phyloP scores from a whole-genome alignment of 64 coral and sea anemone species.

The Cladopsammia gracilis region DNA sequence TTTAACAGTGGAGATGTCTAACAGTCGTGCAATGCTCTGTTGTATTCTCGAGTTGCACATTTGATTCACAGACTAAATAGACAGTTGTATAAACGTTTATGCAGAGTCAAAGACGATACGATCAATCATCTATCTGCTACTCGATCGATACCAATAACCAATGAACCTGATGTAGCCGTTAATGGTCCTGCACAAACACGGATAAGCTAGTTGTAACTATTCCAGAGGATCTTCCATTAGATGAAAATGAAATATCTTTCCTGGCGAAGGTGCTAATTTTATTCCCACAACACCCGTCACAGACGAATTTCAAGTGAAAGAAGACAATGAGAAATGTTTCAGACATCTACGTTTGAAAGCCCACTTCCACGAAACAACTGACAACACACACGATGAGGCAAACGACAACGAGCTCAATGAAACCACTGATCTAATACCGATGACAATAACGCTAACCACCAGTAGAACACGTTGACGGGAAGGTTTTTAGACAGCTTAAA shows the following conservation, averaged over 20 bases:
- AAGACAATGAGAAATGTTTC: conserved; percentile 9
- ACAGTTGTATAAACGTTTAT: neutral
- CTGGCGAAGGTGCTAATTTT: conserved; percentile 27
- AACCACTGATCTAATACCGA: neutral
- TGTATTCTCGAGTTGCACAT: neutral
- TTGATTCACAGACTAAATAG: neutral
- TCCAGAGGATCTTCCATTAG: neutral
- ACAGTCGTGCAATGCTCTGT: neutral
- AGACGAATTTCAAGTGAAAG: neutral
- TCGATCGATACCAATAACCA: neutral
- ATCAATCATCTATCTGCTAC: neutral
- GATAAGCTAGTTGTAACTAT: conserved; percentile 14
- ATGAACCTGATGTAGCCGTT: neutral
- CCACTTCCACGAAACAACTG: neutral
- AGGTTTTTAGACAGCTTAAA: neutral
- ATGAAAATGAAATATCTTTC: conserved; percentile 15
- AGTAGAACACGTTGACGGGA: neutral
- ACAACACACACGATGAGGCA: neutral
- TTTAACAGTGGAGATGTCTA: conserved; percentile 3
- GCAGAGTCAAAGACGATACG: neutral
- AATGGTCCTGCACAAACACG: neutral
- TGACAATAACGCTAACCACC: neutral
- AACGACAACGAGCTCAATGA: neutral
- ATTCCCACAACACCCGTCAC: conserved; percentile 5
- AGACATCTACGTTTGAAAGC: conserved; percentile 25